phyloP scores from a whole-genome alignment of 2,113 vertebrate species.

The Coturnix japonica region DNA sequence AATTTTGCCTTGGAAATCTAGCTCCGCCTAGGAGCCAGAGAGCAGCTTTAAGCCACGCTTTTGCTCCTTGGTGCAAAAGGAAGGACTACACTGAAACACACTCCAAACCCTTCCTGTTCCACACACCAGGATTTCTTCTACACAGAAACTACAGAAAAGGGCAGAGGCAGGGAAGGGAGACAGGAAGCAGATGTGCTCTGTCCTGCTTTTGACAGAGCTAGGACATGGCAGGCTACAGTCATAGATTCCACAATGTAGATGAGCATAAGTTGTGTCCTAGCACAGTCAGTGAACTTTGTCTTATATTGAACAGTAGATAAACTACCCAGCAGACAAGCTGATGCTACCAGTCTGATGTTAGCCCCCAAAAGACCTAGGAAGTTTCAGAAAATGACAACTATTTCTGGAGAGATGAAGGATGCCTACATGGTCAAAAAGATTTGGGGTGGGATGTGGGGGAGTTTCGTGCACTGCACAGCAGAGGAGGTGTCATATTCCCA shows the following conservation, averaged over 20 bases:
- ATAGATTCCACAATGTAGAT: background rate
- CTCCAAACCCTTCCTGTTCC: background rate
- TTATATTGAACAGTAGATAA: background rate
- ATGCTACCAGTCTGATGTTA: background rate
- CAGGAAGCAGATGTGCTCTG: accelerated
- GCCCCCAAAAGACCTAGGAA: background rate
- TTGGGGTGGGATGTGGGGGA: background rate
- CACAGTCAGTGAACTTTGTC: background rate
- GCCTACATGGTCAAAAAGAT: background rate
- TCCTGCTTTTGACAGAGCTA: background rate
- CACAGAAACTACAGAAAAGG: background rate
- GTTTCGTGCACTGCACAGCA: background rate
- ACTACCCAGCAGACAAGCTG: background rate
- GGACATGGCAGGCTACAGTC: background rate
- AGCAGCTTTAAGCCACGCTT: background rate
- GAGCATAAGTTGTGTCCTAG: background rate
- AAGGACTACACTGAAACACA: background rate
- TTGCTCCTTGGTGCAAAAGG: too few relatives aligned
- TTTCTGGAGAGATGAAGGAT: background rate
- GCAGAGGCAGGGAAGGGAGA: background rate
- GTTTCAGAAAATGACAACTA: background rate
- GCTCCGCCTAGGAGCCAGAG: background rate
- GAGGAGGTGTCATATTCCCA: background rate
- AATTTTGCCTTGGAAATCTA: background rate
- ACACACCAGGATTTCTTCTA: background rate